These are phyloP conservation scores for Chanos chanos DNA, from an alignment of 2,797 vertebrate genomes.

Conservation along the genomic window DNA sequence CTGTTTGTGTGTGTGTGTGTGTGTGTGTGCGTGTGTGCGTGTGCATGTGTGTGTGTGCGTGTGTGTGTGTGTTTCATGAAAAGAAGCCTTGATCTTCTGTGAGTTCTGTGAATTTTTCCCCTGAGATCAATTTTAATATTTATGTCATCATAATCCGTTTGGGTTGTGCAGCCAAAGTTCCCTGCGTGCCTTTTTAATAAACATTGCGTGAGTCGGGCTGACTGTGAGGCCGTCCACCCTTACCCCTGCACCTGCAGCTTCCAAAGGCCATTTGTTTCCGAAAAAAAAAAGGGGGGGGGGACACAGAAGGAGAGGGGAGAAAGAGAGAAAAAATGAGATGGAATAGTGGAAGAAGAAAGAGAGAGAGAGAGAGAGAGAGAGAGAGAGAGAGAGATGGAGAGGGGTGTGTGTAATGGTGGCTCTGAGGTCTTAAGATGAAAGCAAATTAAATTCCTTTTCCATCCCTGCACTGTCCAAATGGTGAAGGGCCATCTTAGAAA, in stretches of 20 bases:
- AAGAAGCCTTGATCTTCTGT: conserved; percentile 50
- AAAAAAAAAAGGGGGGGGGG: background rate
- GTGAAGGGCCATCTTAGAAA: conserved; percentile 27
- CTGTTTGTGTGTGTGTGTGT: background rate
- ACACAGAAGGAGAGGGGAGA: background rate
- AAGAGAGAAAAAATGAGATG: background rate
- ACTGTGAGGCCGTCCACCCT: conserved; percentile 1
- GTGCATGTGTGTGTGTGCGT: background rate
- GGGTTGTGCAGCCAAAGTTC: conserved; percentile 18
- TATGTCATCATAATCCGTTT: conserved; percentile 14
- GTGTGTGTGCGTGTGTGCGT: background rate
- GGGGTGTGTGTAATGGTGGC: background rate
- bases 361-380: background rate
- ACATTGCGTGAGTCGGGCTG: conserved; percentile 20
- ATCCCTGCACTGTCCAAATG: conserved; percentile 15
- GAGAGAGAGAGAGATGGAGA: background rate
- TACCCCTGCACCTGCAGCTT: background rate
- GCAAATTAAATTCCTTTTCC: conserved; percentile 32
- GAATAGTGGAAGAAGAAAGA: background rate
- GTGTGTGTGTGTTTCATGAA: conserved; percentile 31
- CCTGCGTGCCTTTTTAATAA: conserved; percentile 35
- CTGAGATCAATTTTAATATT: conserved; percentile 64
- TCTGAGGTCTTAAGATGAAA: conserved; percentile 21
- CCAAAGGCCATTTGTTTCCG: too few relatives aligned
- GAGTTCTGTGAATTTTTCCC: conserved; percentile 34